A percentile compares a stretch with the other conserved stretches of the same genome.
phyloP scores from a whole-genome alignment of 2,797 vertebrate genomes.

The Hydrocynus forskahlii region DNA sequence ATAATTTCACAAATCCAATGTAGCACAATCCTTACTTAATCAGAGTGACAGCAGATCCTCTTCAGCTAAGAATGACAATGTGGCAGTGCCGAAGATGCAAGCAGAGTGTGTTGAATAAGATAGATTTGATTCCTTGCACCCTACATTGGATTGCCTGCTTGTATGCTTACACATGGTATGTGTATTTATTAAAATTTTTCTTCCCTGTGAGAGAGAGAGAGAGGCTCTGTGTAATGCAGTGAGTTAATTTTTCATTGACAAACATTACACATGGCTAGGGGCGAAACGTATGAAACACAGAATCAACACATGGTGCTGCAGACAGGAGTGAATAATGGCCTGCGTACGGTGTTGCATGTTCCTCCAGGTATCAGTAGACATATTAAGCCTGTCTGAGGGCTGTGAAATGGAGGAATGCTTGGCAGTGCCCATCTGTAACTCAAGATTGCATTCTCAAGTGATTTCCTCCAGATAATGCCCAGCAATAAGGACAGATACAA shows the following conservation, averaged over 20 bases:
- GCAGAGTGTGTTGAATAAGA: constrained; percentile 65
- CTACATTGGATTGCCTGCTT: constrained; percentile 64
- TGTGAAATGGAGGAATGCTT: constrained; percentile 16
- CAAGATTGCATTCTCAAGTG: constrained; percentile 14
- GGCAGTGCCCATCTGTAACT: constrained; percentile 30
- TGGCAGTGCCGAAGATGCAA: constrained; percentile 55
- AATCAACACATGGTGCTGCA: constrained; percentile 55
- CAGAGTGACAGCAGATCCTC: constrained; percentile 72
- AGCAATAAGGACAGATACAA: constrained; percentile 15
- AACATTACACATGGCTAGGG: constrained; percentile 61
- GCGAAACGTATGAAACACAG: constrained; percentile 39
- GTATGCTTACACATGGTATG: constrained; percentile 63
- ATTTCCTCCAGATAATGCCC: constrained; percentile 7
- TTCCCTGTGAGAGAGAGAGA: constrained; percentile 53
- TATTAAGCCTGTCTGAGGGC: constrained; percentile 35
- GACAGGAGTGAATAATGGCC: constrained; percentile 50
- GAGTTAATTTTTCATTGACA: constrained; percentile 65
- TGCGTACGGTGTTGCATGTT: not conserved
- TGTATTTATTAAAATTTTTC: constrained; percentile 70
- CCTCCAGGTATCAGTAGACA: constrained; percentile 48
- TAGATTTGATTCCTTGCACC: constrained; percentile 66
- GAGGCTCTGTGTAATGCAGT: constrained; percentile 61
- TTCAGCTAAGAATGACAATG: constrained; percentile 65
- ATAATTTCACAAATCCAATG: constrained; percentile 71
- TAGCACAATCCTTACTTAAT: constrained; percentile 71